Evolutionary conservation across 2,113 vertebrate genomes (phyloP).

Genomic region (Passer domesticus): DNA sequence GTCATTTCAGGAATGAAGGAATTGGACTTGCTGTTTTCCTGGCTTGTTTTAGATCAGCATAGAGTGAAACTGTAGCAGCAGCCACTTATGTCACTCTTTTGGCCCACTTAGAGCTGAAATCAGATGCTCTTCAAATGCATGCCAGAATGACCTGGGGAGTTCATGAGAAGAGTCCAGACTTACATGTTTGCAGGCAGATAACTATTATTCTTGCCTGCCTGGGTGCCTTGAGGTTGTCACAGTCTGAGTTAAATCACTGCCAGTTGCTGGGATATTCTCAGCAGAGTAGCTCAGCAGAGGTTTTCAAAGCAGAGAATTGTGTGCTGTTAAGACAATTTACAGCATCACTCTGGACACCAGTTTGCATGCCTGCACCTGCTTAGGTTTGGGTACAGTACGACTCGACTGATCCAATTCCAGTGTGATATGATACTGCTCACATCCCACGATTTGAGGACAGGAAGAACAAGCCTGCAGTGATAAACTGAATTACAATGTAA

Average conservation of each 20-base stretch:
- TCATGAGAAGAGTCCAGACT: not conserved
- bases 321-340: not conserved
- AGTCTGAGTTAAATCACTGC: not conserved
- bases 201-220: not conserved
- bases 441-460: not conserved
- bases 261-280: not conserved
- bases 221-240: not conserved
- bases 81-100: not conserved
- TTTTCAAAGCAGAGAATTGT: not conserved
- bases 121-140: not conserved
- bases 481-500: not conserved
- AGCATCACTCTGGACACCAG: not conserved
- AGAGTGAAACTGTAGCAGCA: not conserved
- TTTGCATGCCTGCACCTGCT: not conserved
- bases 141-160: not conserved
- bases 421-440: not conserved
- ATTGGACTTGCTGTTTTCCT: not conserved
- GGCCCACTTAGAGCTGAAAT: conserved; percentile 20
- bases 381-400: not conserved
- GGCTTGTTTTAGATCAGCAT: conserved; percentile 21
- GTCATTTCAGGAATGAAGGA: not conserved
- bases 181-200: not conserved
- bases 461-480: not conserved
- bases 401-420: not conserved
- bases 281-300: not conserved